Evolutionary conservation across 2,797 vertebrate species (phyloP).

Genomic region (Pangasius mekongensis): DNA sequence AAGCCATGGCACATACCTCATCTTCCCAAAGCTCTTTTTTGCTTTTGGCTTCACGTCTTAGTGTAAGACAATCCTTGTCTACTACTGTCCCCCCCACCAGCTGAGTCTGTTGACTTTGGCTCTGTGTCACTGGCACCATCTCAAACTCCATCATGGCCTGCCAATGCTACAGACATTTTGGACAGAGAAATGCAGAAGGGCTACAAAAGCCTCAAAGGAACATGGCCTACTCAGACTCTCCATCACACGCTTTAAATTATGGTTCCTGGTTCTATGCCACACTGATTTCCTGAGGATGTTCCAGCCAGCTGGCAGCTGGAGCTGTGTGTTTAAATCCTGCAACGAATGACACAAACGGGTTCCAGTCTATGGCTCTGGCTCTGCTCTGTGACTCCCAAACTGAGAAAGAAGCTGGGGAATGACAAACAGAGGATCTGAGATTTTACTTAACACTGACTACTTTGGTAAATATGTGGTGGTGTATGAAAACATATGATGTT

Average conservation of each 20-base stretch:
- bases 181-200: conserved; percentile 33
- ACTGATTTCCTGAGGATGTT: conserved; percentile 26
- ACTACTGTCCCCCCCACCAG: conserved; percentile 11
- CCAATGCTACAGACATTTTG: conserved; percentile 32
- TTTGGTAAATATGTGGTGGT: neutral
- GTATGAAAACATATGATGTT: neutral
- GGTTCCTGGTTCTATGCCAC: conserved; percentile 37
- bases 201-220: conserved; percentile 32
- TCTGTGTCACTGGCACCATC: conserved; percentile 16
- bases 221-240: conserved; percentile 25
- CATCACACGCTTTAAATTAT: conserved; percentile 44
- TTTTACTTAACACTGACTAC: neutral
- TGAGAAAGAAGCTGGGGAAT: conserved; percentile 15
- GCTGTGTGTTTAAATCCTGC: conserved; percentile 25
- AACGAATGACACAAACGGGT: conserved; percentile 11
- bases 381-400: conserved; percentile 12
- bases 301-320: conserved; percentile 22
- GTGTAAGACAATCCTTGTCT: conserved; percentile 17
- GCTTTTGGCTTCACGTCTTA: conserved; percentile 10
- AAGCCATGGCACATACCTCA: conserved; percentile 1
- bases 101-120: conserved; percentile 18
- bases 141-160: conserved; percentile 30
- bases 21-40: conserved; percentile 19
- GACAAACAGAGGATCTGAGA: neutral
- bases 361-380: conserved; percentile 17